Evolutionary conservation across 2,797 vertebrate species (phyloP), one percentile per base, ranked within the genome.

Genomic region (Neosilurus hyrtlii): DNA sequence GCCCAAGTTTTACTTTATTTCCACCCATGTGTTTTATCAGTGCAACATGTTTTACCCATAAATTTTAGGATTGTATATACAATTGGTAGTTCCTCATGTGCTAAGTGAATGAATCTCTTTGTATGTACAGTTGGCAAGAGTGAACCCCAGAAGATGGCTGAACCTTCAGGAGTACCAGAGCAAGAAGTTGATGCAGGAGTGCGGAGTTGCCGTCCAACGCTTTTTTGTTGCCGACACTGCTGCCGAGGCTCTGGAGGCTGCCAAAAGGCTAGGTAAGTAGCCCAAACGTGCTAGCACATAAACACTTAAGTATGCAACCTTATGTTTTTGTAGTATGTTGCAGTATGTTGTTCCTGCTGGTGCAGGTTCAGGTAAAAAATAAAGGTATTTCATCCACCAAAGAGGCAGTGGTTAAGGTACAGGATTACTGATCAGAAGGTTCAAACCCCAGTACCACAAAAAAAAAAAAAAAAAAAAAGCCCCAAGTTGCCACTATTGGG

Each of bases 161-260:
- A 99, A 99, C 92, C 95, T 99, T 79, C 98, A 99, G 89, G 98
- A 99, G 90, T 99, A 98, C 93, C 97, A 99, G 94, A 99, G 98
- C 95, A 99, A 99, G 93, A 98, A 97, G 93, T 93, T 99, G 91
- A 99, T 99, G 98, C 96, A 96, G 87, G 97, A 99, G 89, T 93
- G 96, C 0, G 97, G 98, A 14, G 97, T 99, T 87, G 91, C 95
- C n/a, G 97, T 99, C 88, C 98, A 99, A 86, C 95, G 96, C 82
- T 99, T 99, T 93, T 97, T 95, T 54, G 97, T 99, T 75, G 98
- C 96, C 49, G 94, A 95, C 92, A 95, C 94, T 9, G 94, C 96
- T 59, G 91, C 92, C 37, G 95, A 96, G 84, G 98, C 98, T 86
- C 93, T 97, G 73, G 95, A 97, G 88, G 98, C 97, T 68, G 98